Base-by-base conservation (phyloP, 2,797 vertebrate genomes). In the Falco rusticolus region DNA sequence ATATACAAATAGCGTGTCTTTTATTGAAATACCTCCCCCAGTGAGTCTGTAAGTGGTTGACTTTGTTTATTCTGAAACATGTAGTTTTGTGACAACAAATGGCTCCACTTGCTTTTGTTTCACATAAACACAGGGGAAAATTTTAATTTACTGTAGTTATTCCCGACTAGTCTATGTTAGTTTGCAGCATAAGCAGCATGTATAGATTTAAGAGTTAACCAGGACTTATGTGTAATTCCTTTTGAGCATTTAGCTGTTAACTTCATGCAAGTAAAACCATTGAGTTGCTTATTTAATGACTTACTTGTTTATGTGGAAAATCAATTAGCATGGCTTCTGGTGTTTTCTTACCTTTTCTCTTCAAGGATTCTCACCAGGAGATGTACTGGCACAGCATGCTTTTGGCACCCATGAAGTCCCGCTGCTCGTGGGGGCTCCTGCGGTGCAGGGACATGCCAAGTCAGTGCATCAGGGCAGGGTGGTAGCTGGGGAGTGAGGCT, bases 271-370 rank as follows among this genome's bases (percentile, higher is more conserved):
- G 93, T 92, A 95, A 96, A 96, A 97, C 59, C 96, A 95, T 41
- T 21, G 94, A 95, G 96, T 94, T 96, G 94, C 92, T 97, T 97
- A 59, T 93, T 96, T 97, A 97, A 94, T 92, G 96, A 89, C 90
- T 97, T 96, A 91, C 80, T 96, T 98, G 96, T 98, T 97, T 98
- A 96, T 97, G 96, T 90, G 93, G 90, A 96, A 97, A 98, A 97
- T 97, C 96, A 98, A 97, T 98, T 98, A 95, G 75, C 77, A 26
- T 7, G 13, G 54, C 64, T 88, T 96, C 97, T 96, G 89, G 90
- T 84, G 97, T 92, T 95, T 94, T 95, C 88, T 95, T 96, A 96
- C 96, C 96, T 96, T 97, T 96, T 75, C 79, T 70, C 92, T 80
- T 89, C 87, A 96, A 93, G 94, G 83, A 48, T 94, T 97, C 97